Evolutionary conservation across 2,797 vertebrate species (phyloP), one percentile per base, ranked within the genome.

Genomic region (Acipenser transmontanus): DNA sequence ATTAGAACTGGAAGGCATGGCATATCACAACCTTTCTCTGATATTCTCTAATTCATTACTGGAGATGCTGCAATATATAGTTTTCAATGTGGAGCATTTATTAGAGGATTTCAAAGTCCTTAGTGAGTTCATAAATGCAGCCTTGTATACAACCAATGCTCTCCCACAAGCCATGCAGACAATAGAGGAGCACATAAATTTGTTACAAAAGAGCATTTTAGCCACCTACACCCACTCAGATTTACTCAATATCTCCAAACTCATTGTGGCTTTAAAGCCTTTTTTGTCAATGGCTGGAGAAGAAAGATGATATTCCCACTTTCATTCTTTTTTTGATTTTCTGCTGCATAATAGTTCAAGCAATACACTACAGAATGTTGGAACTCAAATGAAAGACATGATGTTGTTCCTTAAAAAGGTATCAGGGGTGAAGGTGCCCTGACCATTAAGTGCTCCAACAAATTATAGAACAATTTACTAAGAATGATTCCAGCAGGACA

Each of bases 51-150:
- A 49, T 9, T 17, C 61, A 59, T 7, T 68, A 48, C 54, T 57
- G 14, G 2, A 56, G 51, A 12, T 68, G 8, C n/a, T 68, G 47
- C 7, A 56, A 49, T 63, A 63, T 12, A 68, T 63, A 14, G 50
- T 50, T 14, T 61, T 59, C 50, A 56, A 63, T 14, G 48, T 6
- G 2, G 34, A 62, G n/a, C n/a, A 48, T 67, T 61, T 20, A 34
- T 4, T n/a, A 54, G 9, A 20, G 3, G 14, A 6, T 52, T 63
- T 68, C 12, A 68, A 51, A 47, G 17, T 14, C 34, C 12, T 47
- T 9, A 61, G 3, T 8, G 12, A 61, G 60, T 61, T 61, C 11
- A 61, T 61, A 7, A 12, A 61, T 20, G 13, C 14, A 34, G 60
- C 11, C 60, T 20, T 61, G 47, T 10, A 14, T 8, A 20, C 17